A percentile compares a stretch with the other conserved stretches of the same genome.
phyloP scores from a whole-genome alignment of 1,140 invertebrate species.

The Neodiprion lecontei region DNA sequence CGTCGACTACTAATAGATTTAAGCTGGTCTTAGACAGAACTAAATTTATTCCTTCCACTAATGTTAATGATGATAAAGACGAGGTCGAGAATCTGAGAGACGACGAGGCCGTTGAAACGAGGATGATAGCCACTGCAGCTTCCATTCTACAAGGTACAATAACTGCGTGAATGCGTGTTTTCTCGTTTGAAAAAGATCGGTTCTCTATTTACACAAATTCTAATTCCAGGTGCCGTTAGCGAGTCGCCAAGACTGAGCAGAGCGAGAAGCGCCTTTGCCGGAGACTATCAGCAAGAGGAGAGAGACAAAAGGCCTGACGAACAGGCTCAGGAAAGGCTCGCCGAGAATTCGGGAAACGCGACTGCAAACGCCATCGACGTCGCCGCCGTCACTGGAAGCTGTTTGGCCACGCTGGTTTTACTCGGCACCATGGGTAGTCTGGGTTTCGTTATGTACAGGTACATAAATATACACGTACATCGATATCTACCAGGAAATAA shows the following conservation, averaged over 20 bases:
- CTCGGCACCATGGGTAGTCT: constrained; percentile 72
- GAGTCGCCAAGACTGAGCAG: constrained; percentile 51
- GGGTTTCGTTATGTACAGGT: constrained; percentile 76
- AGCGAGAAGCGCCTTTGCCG: constrained; percentile 46
- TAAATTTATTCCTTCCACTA: constrained; percentile 24
- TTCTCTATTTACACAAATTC: not conserved
- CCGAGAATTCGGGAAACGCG: constrained; percentile 11
- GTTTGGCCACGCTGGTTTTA: constrained; percentile 71
- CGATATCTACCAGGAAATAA: no score
- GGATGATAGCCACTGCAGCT: constrained; percentile 41
- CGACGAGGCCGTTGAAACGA: constrained; percentile 39
- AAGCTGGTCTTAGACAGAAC: constrained; percentile 44
- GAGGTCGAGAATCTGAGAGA: constrained; percentile 30
- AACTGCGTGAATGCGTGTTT: not conserved
- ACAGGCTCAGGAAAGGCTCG: not conserved
- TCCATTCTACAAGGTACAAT: constrained; percentile 42
- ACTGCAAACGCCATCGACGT: constrained; percentile 65
- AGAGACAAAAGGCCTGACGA: constrained; percentile 35
- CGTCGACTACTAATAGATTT: constrained; percentile 26
- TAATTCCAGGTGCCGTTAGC: constrained; percentile 34
- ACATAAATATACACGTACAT: constrained; percentile 14
- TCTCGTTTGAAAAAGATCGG: not conserved
- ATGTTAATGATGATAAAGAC: constrained; percentile 2
- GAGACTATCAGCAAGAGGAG: constrained; percentile 44
- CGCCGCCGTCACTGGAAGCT: constrained; percentile 75